A percentile compares a stretch with the other conserved stretches of the same genome.
These are phyloP conservation scores for Diceros bicornis DNA, from an alignment of 2,797 vertebrate genomes.

Conservation along the genomic window DNA sequence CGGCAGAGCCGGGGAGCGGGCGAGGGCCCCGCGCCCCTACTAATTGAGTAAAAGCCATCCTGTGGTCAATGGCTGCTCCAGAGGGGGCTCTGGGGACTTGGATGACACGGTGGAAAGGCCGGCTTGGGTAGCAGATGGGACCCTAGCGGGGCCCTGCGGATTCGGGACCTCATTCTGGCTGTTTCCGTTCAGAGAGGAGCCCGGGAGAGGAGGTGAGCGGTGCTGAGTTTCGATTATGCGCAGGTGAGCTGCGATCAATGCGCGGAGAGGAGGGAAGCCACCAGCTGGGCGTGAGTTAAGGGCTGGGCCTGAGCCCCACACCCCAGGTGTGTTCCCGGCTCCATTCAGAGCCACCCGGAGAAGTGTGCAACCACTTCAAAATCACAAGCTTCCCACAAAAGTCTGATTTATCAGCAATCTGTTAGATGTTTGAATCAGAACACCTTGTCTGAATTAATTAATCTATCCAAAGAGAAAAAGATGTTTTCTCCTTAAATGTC, in stretches of 20 bases:
- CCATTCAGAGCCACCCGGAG: slow-evolving; percentile 61
- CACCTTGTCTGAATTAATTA: slow-evolving; percentile 82
- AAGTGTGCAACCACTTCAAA: slow-evolving; percentile 76
- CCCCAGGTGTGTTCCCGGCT: not conserved
- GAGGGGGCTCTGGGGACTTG: not conserved
- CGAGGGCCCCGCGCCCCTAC: fast-evolving
- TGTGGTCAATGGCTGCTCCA: not conserved
- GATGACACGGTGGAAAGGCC: fast-evolving
- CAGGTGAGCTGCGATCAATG: slow-evolving; percentile 61
- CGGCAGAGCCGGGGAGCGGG: fast-evolving
- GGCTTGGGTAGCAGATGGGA: not conserved
- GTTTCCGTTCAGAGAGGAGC: slow-evolving; percentile 54
- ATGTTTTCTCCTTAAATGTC: slow-evolving; percentile 76
- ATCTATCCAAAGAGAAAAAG: slow-evolving; percentile 40
- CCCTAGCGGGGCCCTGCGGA: fast-evolving
- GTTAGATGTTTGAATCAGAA: slow-evolving; percentile 84
- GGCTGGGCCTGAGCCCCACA: not conserved
- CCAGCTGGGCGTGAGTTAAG: slow-evolving; percentile 2
- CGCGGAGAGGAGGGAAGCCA: slow-evolving; percentile 66
- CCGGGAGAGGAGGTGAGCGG: not conserved
- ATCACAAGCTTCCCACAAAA: slow-evolving; percentile 79
- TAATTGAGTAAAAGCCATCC: not conserved
- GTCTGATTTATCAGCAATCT: slow-evolving; percentile 84
- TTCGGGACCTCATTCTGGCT: not conserved
- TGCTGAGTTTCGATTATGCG: slow-evolving; percentile 60